Conservation (phyloP, 2,113 vertebrate genomes). For the Gopherus flavomarginatus region DNA sequence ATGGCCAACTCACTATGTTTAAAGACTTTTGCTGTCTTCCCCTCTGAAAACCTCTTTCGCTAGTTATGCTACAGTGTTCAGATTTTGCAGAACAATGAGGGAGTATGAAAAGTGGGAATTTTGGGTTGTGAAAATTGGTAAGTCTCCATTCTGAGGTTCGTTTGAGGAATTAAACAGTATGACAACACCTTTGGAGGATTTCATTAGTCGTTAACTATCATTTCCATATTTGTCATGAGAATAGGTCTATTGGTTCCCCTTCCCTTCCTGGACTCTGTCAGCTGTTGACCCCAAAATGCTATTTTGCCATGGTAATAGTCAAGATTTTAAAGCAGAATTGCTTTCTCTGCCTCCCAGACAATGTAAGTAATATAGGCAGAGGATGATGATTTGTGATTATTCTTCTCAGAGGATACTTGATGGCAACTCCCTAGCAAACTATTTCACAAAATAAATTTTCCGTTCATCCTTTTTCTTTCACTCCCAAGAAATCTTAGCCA, state of each 20-base stretch:
- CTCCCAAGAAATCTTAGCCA: too few relatives aligned
- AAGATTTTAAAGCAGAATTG: not conserved
- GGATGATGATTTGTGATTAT: not conserved
- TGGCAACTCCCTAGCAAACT: not conserved
- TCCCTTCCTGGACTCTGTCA: not conserved
- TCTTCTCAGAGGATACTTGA: not conserved
- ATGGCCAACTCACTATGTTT: too few relatives aligned
- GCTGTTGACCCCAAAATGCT: not conserved
- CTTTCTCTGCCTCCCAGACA: not conserved
- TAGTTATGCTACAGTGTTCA: not conserved
- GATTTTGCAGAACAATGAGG: not conserved
- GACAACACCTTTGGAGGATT: not conserved
- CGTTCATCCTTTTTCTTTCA: not conserved
- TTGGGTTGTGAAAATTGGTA: rapidly evolving
- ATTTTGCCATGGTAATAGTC: not conserved
- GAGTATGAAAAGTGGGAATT: not conserved
- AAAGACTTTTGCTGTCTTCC: not conserved
- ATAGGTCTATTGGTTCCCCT: not conserved
- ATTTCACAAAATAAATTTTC: not conserved
- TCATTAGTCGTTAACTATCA: not conserved
- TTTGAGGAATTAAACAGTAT: not conserved
- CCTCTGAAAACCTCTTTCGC: rapidly evolving
- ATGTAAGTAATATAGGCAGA: not conserved
- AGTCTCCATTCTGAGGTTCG: not conserved
- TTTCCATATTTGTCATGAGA: not conserved